phyloP scores from a whole-genome alignment of 2,888 invertebrate genomes.

The Hofmannophila pseudospretella region DNA sequence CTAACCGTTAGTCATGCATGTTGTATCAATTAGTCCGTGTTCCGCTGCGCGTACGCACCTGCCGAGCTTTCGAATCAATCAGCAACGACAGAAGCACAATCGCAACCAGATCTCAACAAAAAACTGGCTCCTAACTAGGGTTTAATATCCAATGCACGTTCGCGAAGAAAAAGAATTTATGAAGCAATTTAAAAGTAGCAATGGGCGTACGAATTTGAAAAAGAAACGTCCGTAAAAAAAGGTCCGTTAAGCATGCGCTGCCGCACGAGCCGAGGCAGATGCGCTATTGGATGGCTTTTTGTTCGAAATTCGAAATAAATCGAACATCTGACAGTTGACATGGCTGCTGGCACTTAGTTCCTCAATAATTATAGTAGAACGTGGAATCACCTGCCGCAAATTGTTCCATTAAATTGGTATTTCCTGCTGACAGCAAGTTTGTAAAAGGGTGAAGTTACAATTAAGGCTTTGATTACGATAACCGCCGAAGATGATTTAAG shows the following conservation, averaged over 20 bases:
- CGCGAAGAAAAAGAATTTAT: conserved; percentile 19
- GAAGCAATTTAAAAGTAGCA: conserved; percentile 27
- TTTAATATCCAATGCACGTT: conserved; percentile 18
- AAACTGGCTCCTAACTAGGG: conserved; percentile 11
- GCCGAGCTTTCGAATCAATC: conserved; percentile 13
- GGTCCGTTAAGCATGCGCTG: conserved; percentile 29
- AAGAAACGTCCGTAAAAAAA: conserved; percentile 29
- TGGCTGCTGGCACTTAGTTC: conserved; percentile 26
- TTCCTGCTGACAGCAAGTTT: background rate
- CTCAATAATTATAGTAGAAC: conserved; percentile 40
- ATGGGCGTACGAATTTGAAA: conserved; percentile 31
- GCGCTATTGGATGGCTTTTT: conserved; percentile 53
- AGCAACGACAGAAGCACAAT: conserved; percentile 12
- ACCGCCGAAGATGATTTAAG: background rate
- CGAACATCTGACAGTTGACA: conserved; percentile 27
- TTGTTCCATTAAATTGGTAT: conserved; percentile 8
- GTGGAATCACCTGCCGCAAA: conserved; percentile 42
- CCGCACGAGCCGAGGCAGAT: conserved; percentile 56
- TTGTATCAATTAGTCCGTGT: conserved; percentile 10
- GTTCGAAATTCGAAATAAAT: conserved; percentile 51
- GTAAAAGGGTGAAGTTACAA: background rate
- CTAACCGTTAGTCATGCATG: conserved; percentile 2
- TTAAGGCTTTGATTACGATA: background rate
- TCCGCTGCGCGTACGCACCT: conserved; percentile 12
- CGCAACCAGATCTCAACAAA: conserved; percentile 22